Evolutionary conservation across 92 coral and sea anemone genomes (phyloP), one percentile per base, ranked within the genome.

Genomic region (Zoanthus sociatus): DNA sequence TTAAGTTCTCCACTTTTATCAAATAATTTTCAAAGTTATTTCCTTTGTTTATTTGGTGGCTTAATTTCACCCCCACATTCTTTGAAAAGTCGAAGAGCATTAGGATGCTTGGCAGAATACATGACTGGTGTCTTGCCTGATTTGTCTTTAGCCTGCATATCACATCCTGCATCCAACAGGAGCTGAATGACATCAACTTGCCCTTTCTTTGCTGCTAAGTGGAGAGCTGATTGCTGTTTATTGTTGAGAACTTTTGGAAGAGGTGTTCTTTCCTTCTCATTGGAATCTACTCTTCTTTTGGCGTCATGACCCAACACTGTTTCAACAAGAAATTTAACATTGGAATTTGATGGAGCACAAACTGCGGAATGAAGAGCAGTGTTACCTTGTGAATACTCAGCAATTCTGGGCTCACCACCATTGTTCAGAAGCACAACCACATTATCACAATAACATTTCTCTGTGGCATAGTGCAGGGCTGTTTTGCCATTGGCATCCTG

Each of bases 71-170:
- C 82, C 12, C 73, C 82, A 46, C 31, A 37, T 42, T 77, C 68
- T 63, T 68, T 76, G 47, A 63, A 50, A n/a, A 72, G 58, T 15
- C 17, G 60, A 9, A 71, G 68, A 5, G 56, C 76, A 17, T 46
- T 37, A 0, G 87, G 67, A 7, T 60, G 12, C 14, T 81, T 81
- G 21, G 46, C 60, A 46, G 85, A 81, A 15, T 66, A 81, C 85
- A 66, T 66, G 9, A 81, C 75, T 12, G 85, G 75, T n/a, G 75
- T 81, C 31, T 81, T 81, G n/a, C 85, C 85, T 66, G 85, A 64
- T 2, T 20, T 1, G 21, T 81, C 85, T 81, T 66, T 81, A 12
- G 45, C 74, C 11, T 81, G 85, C 85, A 81, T 81, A 74, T 81
- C 85, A 81, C 85, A 81, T 26, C 75, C 85, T 18, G 42, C 60